Conservation (phyloP, 2,113 vertebrate species). For the Phainopepla nitens region DNA sequence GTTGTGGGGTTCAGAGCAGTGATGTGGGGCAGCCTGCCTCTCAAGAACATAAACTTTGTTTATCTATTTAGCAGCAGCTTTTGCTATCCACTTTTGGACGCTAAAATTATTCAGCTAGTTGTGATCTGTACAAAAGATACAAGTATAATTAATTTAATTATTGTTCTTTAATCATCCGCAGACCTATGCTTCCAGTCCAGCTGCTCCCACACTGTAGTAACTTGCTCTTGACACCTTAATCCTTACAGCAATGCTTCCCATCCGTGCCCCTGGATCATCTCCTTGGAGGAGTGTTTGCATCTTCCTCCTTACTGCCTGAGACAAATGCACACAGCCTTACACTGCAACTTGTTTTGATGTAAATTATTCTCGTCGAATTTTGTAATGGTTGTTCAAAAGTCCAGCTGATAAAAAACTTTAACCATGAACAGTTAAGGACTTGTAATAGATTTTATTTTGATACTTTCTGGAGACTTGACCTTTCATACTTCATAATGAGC, state of each 20-base stretch:
- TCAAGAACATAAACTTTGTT: neutral
- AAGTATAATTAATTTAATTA: neutral
- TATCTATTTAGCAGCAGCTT: accelerated
- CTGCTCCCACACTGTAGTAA: neutral
- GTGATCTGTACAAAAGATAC: neutral
- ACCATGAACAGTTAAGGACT: neutral
- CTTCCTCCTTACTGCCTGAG: neutral
- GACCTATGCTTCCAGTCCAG: neutral
- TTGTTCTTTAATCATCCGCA: neutral
- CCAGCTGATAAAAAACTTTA: neutral
- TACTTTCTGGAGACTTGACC: neutral
- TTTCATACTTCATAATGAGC: neutral
- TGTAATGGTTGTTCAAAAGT: neutral
- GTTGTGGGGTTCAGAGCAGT: neutral
- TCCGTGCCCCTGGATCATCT: accelerated
- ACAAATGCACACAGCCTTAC: neutral
- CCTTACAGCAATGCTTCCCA: neutral
- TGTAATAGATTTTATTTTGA: neutral
- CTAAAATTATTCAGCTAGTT: neutral
- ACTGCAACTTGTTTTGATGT: neutral
- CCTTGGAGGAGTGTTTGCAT: neutral
- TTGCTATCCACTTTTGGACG: accelerated
- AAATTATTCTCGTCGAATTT: neutral
- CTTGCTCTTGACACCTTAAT: neutral
- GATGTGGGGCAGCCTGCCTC: neutral